These are phyloP conservation scores for Cyrtonyx montezumae DNA, from an alignment of 2,113 vertebrate species.

Conservation along the genomic window DNA sequence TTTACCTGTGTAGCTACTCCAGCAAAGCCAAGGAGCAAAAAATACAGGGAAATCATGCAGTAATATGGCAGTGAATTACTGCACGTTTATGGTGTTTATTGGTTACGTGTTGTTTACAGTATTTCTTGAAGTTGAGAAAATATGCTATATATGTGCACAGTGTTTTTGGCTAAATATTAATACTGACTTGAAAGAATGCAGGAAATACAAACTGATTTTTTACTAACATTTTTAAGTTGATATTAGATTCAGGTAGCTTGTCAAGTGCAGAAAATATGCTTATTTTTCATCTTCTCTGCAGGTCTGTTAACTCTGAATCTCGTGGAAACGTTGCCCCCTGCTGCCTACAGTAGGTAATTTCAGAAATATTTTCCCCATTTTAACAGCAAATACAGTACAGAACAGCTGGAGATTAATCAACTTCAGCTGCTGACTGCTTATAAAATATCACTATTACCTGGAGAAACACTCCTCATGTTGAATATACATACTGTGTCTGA, in stretches of 20 bases:
- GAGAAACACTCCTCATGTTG: background rate
- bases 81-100: background rate
- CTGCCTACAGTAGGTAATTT: background rate
- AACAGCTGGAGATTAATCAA: background rate
- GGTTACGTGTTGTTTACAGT: too few relatives aligned
- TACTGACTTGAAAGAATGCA: background rate
- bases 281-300: background rate
- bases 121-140: background rate
- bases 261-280: background rate
- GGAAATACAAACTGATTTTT: background rate
- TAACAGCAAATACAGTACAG: background rate
- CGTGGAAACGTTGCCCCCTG: background rate
- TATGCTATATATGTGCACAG: background rate
- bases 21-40: background rate
- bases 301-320: background rate
- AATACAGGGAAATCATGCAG: background rate
- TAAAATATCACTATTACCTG: background rate
- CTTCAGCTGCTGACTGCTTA: background rate
- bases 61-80: background rate
- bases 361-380: background rate
- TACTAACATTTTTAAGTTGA: background rate
- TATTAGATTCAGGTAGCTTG: background rate
- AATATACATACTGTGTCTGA: background rate
- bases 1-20: background rate
- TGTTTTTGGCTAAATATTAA: background rate